Percentiles rank a stretch among this genome's conserved stretches.
Conservation (phyloP, 1,140 invertebrate species). For the Heliconius melpomene region DNA sequence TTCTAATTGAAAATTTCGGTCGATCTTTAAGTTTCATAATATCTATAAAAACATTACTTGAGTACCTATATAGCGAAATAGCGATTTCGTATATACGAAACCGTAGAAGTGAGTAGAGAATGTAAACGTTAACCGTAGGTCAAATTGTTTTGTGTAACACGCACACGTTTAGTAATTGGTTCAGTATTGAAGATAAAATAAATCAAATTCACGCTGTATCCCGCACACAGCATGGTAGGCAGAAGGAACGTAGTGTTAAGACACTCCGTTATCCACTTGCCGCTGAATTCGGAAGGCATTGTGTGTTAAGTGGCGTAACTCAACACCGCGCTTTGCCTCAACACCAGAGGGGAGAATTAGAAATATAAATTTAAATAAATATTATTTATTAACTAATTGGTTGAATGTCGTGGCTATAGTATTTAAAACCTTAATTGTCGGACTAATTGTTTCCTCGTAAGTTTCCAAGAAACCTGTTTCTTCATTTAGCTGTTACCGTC, state of each 20-base stretch:
- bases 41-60: neutral
- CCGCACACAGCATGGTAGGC: too few relatives aligned
- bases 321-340: too few relatives aligned
- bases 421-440: neutral
- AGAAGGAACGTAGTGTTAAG: too few relatives aligned
- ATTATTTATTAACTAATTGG: neutral
- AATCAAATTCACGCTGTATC: too few relatives aligned
- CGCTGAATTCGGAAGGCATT: too few relatives aligned
- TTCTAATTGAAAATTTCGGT: neutral
- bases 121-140: slow-evolving; percentile 10
- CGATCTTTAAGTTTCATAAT: neutral
- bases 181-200: neutral
- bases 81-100: neutral
- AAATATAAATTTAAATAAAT: too few relatives aligned
- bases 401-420: neutral
- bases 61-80: neutral
- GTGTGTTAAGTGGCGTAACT: too few relatives aligned
- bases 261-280: too few relatives aligned
- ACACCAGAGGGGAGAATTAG: too few relatives aligned
- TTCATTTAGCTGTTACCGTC: slow-evolving; percentile 9
- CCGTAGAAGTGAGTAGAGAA: neutral
- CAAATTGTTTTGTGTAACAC: neutral
- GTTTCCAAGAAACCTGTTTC: slow-evolving; percentile 14
- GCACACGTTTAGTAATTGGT: neutral
- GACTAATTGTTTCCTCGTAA: neutral